Conservation (phyloP, 2,888 invertebrate genomes). For the Tipula vernalis region DNA sequence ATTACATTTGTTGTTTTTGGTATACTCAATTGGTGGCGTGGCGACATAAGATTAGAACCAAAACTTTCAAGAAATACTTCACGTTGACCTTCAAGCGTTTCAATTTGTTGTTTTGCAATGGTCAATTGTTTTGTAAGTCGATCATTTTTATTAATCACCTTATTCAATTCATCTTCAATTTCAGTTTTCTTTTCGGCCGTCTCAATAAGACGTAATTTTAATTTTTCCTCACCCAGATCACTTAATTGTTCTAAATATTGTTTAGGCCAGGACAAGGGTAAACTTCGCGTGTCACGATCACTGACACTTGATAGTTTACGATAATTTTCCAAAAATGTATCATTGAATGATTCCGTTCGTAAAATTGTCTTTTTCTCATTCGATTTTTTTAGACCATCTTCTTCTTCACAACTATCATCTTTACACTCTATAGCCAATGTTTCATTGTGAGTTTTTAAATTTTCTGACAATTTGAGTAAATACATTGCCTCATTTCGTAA, state of each 20-base stretch:
- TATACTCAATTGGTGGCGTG: constrained; percentile 22
- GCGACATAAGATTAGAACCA: constrained; percentile 20
- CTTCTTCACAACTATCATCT: constrained; percentile 21
- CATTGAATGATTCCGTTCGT: constrained; percentile 30
- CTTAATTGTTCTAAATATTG: constrained; percentile 18
- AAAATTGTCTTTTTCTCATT: constrained; percentile 18
- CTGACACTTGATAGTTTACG: constrained; percentile 15
- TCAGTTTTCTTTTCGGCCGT: constrained; percentile 32
- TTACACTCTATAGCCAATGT: constrained; percentile 14
- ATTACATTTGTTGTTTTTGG: constrained; percentile 27
- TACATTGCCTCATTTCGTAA: constrained; percentile 57
- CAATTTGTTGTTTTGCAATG: constrained; percentile 33
- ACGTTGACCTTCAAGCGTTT: constrained; percentile 33
- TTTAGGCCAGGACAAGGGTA: constrained; percentile 29
- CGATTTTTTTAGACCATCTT: constrained; percentile 22
- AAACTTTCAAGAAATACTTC: constrained; percentile 40
- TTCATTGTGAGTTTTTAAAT: constrained; percentile 21
- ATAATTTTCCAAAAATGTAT: constrained; percentile 21
- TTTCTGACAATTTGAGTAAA: constrained; percentile 47
- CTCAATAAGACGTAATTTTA: constrained; percentile 35
- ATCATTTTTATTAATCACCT: constrained; percentile 45
- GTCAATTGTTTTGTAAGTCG: constrained; percentile 40
- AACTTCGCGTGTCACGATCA: constrained; percentile 15
- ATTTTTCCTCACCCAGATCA: constrained; percentile 30
- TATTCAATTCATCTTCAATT: constrained; percentile 47